Percentiles rank a stretch among this genome's conserved stretches.
Evolutionary conservation across 2,888 invertebrate genomes (phyloP).

Genomic region (Eupithecia subumbrata): DNA sequence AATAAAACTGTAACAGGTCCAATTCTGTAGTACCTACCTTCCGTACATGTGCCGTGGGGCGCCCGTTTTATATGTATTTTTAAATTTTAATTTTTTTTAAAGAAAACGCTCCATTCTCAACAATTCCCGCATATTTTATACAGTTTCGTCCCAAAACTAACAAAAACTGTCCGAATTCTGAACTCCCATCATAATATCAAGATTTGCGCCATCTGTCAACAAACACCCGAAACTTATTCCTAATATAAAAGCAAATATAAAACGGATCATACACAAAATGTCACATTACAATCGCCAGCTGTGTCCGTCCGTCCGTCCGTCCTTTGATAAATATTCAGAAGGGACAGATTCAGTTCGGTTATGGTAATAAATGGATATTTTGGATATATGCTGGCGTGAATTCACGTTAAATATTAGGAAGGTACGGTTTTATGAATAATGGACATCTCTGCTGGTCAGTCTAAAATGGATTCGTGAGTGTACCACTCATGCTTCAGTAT

Average conservation of each 20-base stretch:
- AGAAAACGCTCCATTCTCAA: neutral
- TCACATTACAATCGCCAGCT: conserved; percentile 46
- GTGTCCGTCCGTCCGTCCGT: conserved; percentile 42
- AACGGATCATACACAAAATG: conserved; percentile 22
- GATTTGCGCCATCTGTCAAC: conserved; percentile 12
- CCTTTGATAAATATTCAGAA: conserved; percentile 65
- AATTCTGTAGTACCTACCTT: too few species aligned
- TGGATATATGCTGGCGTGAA: conserved; percentile 2
- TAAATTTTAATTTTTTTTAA: too few species aligned
- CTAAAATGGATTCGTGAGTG: neutral
- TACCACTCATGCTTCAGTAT: neutral
- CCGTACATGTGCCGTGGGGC: too few species aligned
- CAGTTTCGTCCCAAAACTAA: neutral
- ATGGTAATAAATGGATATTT: conserved; percentile 42
- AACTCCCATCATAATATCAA: conserved; percentile 8
- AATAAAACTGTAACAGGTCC: too few species aligned
- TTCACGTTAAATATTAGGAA: conserved; percentile 5
- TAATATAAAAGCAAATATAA: conserved; percentile 15
- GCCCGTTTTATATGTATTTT: too few species aligned
- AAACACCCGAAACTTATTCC: conserved; percentile 8
- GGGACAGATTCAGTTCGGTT: conserved; percentile 47
- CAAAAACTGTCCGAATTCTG: neutral
- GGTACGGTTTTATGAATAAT: neutral
- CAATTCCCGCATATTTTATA: neutral
- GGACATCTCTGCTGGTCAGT: too few species aligned